Evolutionary conservation across 2,113 vertebrate genomes (phyloP).

Genomic region (Alligator sinensis): DNA sequence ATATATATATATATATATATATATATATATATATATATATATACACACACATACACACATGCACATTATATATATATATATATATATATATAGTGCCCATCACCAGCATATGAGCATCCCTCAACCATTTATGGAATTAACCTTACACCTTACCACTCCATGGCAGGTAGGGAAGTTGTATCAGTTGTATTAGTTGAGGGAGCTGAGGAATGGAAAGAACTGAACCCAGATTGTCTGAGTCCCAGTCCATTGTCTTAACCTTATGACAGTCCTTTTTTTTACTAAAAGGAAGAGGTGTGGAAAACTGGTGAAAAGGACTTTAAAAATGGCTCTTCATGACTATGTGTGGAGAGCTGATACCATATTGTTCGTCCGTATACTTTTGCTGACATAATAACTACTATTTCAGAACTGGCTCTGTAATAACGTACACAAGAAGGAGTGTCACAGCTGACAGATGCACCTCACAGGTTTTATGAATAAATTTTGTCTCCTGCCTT

Average conservation of each 20-base stretch:
- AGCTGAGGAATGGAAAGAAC: not conserved
- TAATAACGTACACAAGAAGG: rapidly evolving
- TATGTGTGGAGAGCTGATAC: not conserved
- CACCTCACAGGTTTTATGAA: not conserved
- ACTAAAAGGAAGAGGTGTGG: not conserved
- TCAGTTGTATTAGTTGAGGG: not conserved
- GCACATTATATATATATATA: too few species aligned
- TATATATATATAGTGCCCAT: not conserved
- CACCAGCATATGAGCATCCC: not conserved
- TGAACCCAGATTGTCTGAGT: not conserved
- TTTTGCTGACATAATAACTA: not conserved
- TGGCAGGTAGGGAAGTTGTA: not conserved
- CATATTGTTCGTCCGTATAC: not conserved
- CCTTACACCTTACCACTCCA: not conserved
- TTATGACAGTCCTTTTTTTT: not conserved
- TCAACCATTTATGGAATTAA: not conserved
- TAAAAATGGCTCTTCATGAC: not conserved
- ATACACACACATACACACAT: too few species aligned
- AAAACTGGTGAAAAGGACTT: not conserved
- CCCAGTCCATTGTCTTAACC: rapidly evolving
- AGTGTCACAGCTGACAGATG: not conserved
- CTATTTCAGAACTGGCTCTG: not conserved
- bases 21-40: too few species aligned
- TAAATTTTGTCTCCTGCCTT: not conserved
- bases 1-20: too few species aligned